Conservation (phyloP, 2,888 invertebrate species). For the Drosophila monieri region DNA sequence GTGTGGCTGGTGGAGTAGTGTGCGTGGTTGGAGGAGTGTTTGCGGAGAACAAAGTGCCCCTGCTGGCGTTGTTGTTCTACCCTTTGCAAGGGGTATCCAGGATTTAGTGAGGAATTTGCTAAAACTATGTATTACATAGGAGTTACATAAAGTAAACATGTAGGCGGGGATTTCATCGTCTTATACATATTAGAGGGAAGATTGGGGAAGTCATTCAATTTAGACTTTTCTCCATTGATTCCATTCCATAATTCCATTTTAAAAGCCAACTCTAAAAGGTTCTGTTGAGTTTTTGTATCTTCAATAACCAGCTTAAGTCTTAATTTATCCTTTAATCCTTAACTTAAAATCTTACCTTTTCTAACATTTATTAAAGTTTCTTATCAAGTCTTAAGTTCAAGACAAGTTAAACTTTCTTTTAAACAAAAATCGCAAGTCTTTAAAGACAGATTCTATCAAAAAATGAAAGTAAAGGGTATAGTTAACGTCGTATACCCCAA, state of each 20-base stretch:
- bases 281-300: too few species aligned
- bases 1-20: constrained; percentile 22
- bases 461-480: not conserved
- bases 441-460: too few species aligned
- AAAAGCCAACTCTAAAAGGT: too few species aligned
- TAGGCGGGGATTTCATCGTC: too few species aligned
- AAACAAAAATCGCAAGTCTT: not conserved
- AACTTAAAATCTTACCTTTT: not conserved
- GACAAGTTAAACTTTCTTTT: not conserved
- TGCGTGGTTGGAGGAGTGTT: constrained; percentile 13
- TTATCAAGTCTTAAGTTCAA: not conserved
- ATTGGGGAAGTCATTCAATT: too few species aligned
- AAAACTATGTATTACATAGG: not conserved
- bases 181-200: too few species aligned
- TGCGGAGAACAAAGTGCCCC: constrained; percentile 28
- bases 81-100: not conserved
- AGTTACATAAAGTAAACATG: not conserved
- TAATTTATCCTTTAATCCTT: too few species aligned
- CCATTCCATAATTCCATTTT: too few species aligned
- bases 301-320: too few species aligned
- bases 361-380: not conserved
- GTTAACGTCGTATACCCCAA: not conserved
- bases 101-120: not conserved
- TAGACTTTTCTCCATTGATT: too few species aligned
- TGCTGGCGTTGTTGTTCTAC: constrained; percentile 41